A percentile compares a stretch with the other conserved stretches of the same genome.
Conservation (phyloP, 2,797 vertebrate species). For the Myotis pilosus region DNA sequence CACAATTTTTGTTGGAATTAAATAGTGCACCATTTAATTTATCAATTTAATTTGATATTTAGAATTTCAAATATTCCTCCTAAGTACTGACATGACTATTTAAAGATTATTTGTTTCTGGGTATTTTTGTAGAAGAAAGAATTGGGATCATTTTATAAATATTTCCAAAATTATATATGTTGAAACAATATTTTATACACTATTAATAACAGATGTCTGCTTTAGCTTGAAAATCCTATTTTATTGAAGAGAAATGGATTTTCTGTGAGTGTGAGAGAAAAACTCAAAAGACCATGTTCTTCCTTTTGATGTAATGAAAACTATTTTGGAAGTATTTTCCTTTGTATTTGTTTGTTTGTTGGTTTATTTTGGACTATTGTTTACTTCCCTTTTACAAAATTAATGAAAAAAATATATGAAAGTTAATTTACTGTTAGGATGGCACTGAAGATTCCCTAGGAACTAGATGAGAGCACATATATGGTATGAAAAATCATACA, state of each 20-base stretch:
- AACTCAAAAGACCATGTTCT: neutral
- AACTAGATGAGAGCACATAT: neutral
- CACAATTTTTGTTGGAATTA: neutral
- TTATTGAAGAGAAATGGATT: neutral
- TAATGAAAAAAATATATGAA: neutral
- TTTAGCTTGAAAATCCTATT: too few species aligned
- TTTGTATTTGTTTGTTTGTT: neutral
- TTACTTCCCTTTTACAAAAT: neutral
- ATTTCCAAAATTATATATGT: neutral
- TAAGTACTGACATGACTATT: neutral
- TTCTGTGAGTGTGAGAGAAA: neutral
- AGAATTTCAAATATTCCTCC: neutral
- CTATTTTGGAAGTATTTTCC: neutral
- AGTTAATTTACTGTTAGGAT: neutral
- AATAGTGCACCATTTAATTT: neutral
- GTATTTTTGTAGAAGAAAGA: neutral
- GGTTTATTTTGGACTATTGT: neutral
- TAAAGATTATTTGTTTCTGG: neutral
- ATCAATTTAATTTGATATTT: neutral
- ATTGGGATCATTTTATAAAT: neutral
- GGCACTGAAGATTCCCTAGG: neutral
- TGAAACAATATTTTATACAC: neutral
- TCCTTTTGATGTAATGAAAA: neutral
- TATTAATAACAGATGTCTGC: neutral
- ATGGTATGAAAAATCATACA: neutral